Evolutionary conservation across 2,113 vertebrate species (phyloP).

Genomic region (Sisor rabdophorus): DNA sequence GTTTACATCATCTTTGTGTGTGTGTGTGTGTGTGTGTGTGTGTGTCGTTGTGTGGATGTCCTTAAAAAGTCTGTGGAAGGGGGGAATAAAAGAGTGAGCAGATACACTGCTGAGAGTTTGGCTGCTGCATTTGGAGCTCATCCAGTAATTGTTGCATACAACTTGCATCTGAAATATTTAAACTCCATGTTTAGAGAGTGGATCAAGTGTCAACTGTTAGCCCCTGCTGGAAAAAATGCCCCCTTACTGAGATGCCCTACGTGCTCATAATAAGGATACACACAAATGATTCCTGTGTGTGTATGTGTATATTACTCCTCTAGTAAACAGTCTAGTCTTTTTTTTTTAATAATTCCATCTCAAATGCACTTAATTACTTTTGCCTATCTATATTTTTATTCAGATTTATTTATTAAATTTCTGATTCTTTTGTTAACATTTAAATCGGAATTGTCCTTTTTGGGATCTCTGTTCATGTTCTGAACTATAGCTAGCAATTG

Average conservation of each 20-base stretch:
- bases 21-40: conserved; percentile 11
- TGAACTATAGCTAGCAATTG: not conserved
- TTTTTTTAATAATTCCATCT: not conserved
- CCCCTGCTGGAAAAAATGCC: conserved; percentile 46
- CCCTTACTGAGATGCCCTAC: conserved; percentile 36
- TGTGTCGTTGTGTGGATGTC: conserved; percentile 18
- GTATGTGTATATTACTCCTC: not conserved
- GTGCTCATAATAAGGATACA: conserved; percentile 38
- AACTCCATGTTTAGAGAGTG: conserved; percentile 58
- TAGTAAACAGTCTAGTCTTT: not conserved
- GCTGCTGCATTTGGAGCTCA: conserved; percentile 51
- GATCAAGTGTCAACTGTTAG: conserved; percentile 65
- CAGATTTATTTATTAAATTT: not conserved
- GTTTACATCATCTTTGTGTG: not conserved
- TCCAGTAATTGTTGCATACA: conserved; percentile 66
- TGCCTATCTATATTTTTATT: not conserved
- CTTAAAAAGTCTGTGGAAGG: conserved; percentile 6
- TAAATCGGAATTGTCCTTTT: not conserved
- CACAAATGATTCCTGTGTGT: not conserved
- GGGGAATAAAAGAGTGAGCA: not conserved
- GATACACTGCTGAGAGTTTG: conserved; percentile 23
- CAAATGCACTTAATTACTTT: not conserved
- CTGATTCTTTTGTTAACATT: not conserved
- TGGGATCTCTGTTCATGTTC: not conserved
- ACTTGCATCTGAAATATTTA: conserved; percentile 73